These are phyloP conservation scores for Lithobates sylvaticus DNA, from an alignment of 2,797 vertebrate species.

Conservation along the genomic window DNA sequence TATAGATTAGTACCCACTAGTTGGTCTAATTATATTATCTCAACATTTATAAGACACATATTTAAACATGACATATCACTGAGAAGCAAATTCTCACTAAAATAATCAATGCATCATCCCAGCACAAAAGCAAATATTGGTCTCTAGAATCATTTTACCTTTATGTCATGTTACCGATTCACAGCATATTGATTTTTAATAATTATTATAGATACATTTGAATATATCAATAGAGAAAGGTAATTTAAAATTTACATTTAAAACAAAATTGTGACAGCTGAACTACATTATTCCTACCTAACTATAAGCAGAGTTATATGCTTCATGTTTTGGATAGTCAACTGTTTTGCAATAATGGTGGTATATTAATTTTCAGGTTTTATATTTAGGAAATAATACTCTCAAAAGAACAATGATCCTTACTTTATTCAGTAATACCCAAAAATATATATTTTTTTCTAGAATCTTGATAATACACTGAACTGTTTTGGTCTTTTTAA, in stretches of 20 bases:
- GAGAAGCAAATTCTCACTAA: conserved; percentile 10
- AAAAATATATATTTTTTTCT: too few relatives aligned
- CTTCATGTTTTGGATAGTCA: too few relatives aligned
- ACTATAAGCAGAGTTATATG: too few relatives aligned
- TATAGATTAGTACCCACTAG: conserved; percentile 11
- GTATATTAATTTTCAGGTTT: too few relatives aligned
- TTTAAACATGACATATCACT: conserved; percentile 21
- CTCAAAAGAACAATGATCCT: too few relatives aligned
- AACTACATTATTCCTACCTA: too few relatives aligned
- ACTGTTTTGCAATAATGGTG: too few relatives aligned
- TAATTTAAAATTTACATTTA: background rate
- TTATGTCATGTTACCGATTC: background rate
- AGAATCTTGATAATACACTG: too few relatives aligned
- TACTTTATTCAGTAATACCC: too few relatives aligned
- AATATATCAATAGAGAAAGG: background rate
- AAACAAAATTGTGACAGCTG: background rate
- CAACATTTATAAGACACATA: conserved; percentile 3
- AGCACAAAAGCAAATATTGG: conserved; percentile 12
- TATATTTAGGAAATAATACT: too few relatives aligned
- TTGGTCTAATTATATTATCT: conserved; percentile 12
- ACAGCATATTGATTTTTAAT: background rate
- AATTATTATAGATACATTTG: conserved; percentile 7
- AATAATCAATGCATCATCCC: conserved; percentile 3
- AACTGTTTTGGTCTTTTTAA: too few relatives aligned
- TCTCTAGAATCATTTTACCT: background rate